Conservation (phyloP, 2,113 vertebrate species). For the Phyllostomus discolor region DNA sequence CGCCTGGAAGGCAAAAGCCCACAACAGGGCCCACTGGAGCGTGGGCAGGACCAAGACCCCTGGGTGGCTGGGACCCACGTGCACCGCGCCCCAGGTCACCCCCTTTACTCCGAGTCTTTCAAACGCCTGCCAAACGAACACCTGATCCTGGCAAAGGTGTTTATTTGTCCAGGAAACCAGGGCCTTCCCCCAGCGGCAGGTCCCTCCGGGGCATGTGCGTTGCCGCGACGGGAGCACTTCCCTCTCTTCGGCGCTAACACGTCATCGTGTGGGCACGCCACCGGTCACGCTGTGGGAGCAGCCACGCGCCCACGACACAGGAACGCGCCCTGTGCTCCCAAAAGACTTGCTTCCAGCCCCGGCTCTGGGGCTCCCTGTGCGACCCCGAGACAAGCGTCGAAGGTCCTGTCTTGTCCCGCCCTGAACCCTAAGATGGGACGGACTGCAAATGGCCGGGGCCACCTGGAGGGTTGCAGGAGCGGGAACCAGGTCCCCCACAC, state of each 20-base stretch:
- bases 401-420: rapidly evolving
- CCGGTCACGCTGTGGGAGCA: background rate
- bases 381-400: background rate
- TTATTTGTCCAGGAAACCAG: background rate
- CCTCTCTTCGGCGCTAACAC: background rate
- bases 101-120: background rate
- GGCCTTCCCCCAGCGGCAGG: background rate
- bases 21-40: too few relatives aligned
- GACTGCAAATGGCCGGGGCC: rapidly evolving
- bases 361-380: rapidly evolving
- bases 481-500: background rate
- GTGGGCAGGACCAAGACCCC: too few relatives aligned
- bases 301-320: background rate
- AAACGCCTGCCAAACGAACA: conserved; percentile 73
- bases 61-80: too few relatives aligned
- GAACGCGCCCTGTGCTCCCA: background rate
- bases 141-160: conserved; percentile 68
- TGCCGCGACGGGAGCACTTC: background rate
- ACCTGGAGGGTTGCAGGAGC: rapidly evolving
- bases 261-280: rapidly evolving
- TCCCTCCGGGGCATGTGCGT: too few relatives aligned
- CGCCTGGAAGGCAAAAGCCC: background rate
- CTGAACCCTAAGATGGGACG: too few relatives aligned
- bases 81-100: too few relatives aligned
- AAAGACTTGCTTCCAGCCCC: too few relatives aligned